Percentiles rank a stretch among this genome's conserved stretches.
phyloP scores from a whole-genome alignment of 2,797 vertebrate genomes.

The Micromesistius poutassou region DNA sequence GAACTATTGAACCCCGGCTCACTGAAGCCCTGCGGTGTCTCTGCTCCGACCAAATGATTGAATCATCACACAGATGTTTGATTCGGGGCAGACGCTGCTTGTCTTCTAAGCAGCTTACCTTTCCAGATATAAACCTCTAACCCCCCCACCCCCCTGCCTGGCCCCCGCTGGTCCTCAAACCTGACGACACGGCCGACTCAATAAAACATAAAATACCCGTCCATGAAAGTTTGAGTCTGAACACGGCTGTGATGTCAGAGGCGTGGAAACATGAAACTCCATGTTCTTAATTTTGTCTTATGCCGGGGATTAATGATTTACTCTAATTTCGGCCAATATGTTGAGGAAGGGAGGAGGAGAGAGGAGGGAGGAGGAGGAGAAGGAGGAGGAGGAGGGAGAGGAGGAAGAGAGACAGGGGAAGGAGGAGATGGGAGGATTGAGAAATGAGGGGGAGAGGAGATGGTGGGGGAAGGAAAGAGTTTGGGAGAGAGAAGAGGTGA shows the following conservation, averaged over 20 bases:
- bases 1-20: neutral
- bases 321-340: conserved; percentile 42
- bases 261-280: conserved; percentile 61
- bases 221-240: conserved; percentile 65
- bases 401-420: neutral
- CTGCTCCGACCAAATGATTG: neutral
- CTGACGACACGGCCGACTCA: conserved; percentile 51
- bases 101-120: neutral
- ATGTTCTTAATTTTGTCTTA: conserved; percentile 68
- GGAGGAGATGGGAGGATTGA: neutral
- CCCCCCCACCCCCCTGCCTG: conserved; percentile 23
- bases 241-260: conserved; percentile 60
- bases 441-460: neutral
- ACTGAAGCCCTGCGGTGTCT: neutral
- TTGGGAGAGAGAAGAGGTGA: too few species aligned
- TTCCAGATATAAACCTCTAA: conserved; percentile 35
- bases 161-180: conserved; percentile 46
- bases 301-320: conserved; percentile 59
- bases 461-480: too few species aligned
- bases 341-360: conserved; percentile 16
- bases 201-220: conserved; percentile 64
- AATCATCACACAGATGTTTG: conserved; percentile 3
- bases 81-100: neutral
- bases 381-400: neutral
- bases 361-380: neutral